These are phyloP conservation scores for Capra hircus DNA, from an alignment of 2,113 vertebrate species.

Conservation along the genomic window DNA sequence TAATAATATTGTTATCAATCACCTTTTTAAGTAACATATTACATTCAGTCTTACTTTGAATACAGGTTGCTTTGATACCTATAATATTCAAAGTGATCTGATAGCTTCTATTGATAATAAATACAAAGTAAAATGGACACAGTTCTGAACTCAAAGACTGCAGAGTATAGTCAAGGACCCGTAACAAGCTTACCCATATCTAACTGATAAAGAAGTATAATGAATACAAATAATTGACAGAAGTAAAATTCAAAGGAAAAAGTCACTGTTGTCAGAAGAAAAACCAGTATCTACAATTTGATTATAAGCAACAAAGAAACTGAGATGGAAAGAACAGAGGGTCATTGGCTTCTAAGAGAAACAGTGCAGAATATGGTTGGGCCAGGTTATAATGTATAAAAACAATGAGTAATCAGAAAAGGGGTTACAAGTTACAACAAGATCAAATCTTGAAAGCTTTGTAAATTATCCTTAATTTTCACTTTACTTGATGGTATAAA, in stretches of 20 bases:
- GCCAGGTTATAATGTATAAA: not conserved
- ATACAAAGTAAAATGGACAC: not conserved
- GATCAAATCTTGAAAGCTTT: not conserved
- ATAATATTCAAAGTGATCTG: not conserved
- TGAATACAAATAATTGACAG: not conserved
- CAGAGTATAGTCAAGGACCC: not conserved
- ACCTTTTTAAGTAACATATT: not conserved
- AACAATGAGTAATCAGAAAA: not conserved
- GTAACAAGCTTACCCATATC: not conserved
- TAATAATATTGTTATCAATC: not conserved
- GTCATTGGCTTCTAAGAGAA: not conserved
- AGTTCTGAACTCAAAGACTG: not conserved
- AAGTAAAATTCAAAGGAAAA: not conserved
- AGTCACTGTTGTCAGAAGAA: not conserved
- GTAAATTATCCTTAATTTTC: not conserved
- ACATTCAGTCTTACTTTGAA: not conserved
- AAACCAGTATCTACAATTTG: not conserved
- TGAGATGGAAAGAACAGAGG: not conserved
- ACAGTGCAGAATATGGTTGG: fast-evolving
- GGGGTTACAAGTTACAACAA: not conserved
- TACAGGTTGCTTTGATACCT: not conserved
- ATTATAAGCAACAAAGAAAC: not conserved
- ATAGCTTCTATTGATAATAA: not conserved
- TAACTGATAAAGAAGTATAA: not conserved
- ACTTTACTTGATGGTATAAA: not conserved